Evolutionary conservation across 2,797 vertebrate genomes (phyloP), one percentile per base, ranked within the genome.

Genomic region (Macropus fuliginosus): DNA sequence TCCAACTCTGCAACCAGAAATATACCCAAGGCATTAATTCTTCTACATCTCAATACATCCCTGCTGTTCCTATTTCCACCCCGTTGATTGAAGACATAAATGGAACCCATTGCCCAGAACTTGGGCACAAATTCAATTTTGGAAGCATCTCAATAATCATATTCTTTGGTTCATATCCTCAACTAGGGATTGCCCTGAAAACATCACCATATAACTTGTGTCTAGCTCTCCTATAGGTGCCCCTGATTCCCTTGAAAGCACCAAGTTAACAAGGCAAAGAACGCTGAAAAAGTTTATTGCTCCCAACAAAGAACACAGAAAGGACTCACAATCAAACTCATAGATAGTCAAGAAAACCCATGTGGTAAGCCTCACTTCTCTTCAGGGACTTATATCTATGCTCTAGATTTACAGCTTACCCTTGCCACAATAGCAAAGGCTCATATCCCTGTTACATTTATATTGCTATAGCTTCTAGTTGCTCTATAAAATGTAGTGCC

Each of bases 401-500:
- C n/a, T 81, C n/a, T 81, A 24, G 74, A 87, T 87, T 50, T 87
- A 87, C 28, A 46, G 40, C 21, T 34, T 87, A 28, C 40, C 87
- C 81, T 31, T 66, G 54, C 52, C 56, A 54, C 81, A 92, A 28
- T 55, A 50, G 40, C n/a, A 55, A 91, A 56, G 59, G 91, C 92
- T 96, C 91, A 46, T 14, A 81, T 90, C 40, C 54, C 56, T 29
- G 87, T 52, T 55, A 29, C 29, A 46, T n/a, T 54, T 94, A 55
- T 81, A 52, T 46, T 89, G 54, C 92, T 55, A 5, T 50, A 12
- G 40, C 94, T 93, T 95, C 91, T 92, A 92, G 56, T 54, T 97
- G 94, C 90, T 93, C 93, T 94, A 54, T 31, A 62, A 91, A 96
- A 74, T 57, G 56, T 92, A 94, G 54, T 52, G 57, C 18, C 91